Evolutionary conservation across 2,113 vertebrate species (phyloP).

Genomic region (Procavia capensis): DNA sequence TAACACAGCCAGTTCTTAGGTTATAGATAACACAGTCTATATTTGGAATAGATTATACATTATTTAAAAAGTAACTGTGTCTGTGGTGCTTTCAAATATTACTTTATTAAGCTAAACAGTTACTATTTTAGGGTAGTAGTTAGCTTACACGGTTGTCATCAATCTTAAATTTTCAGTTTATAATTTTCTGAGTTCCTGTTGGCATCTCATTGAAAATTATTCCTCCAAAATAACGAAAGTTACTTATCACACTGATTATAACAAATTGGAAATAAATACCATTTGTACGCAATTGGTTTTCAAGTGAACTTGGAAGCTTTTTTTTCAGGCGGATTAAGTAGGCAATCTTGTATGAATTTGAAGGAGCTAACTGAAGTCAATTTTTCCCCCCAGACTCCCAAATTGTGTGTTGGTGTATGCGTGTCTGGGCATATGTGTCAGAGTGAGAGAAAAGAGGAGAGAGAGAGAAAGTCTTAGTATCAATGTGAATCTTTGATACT

Average conservation of each 20-base stretch:
- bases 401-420: not conserved
- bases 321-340: not conserved
- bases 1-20: not conserved
- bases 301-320: not conserved
- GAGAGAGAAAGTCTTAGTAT: not conserved
- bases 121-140: not conserved
- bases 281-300: constrained; percentile 34
- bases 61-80: not conserved
- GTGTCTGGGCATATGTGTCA: rapidly evolving
- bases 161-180: not conserved
- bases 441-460: not conserved
- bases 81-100: not conserved
- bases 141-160: not conserved
- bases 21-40: not conserved
- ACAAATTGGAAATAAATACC: constrained; percentile 28
- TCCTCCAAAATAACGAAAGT: not conserved
- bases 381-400: not conserved
- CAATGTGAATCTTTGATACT: not conserved
- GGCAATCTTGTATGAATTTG: not conserved
- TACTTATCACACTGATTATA: constrained; percentile 31
- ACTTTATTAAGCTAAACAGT: not conserved
- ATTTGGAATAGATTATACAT: not conserved
- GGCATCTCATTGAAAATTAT: not conserved
- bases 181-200: not conserved
- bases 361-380: not conserved